Base-by-base conservation (phyloP, 2,888 invertebrate genomes). In the Nymphalis urticae region DNA sequence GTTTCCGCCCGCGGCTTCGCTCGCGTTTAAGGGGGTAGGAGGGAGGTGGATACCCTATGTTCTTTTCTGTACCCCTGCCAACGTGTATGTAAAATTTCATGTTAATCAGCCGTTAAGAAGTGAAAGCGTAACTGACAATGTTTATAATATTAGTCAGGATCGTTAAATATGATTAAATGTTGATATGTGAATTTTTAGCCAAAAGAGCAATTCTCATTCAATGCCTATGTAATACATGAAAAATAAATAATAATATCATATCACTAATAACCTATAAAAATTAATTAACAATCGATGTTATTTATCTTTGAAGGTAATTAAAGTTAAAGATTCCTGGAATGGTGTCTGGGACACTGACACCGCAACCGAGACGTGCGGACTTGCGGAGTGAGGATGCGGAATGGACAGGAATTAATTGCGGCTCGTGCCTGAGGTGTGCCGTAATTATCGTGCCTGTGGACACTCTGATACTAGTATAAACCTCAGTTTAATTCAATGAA, bases 371-470 rank as follows among this genome's bases (percentile, higher is more conserved):
- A 72, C 72, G 73, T 64, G 72, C 59, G 72, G 73, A 64, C 73
- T 67, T 76, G 77, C 74, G 78, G 72, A 61, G 19, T 54, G 67
- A 58, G 67, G 62, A 67, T 50, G 65, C 63, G 66, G 74, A 73
- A 71, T 78, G 81, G 80, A 74, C 76, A 75, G 81, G 83, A 85
- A 88, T 87, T 88, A 86, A 85, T 89, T 90, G 88, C 81, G 88
- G 89, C 84, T 75, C 80, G 79, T 75, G 79, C 80, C 84, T 85
- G 87, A 87, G 86, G 86, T 85, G 82, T 74, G 76, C 83, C 83
- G 79, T 84, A 83, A 86, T 86, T 83, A 83, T 78, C 81, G 79
- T 78, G 79, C 83, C 79, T 82, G 81, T 77, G 83, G 82, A 81
- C 74, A 73, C 56, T 63, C 54, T 48, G 64, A 51, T 64, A 69